Base-by-base conservation (phyloP, 2,113 vertebrate species). In the Dryoscopus gambensis region DNA sequence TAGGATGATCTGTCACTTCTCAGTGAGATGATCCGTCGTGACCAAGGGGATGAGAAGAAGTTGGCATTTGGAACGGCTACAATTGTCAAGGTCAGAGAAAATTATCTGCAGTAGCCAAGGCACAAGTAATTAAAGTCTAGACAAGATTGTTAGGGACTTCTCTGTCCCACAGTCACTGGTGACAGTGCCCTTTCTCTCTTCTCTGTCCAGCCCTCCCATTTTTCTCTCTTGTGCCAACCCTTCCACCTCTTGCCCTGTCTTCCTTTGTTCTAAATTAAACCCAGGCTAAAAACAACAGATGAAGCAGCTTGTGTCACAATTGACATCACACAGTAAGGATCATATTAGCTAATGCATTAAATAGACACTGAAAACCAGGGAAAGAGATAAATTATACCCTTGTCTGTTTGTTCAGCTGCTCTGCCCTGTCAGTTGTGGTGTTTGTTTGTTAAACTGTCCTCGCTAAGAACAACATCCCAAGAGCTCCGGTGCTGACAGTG, bases 401-500 rank as follows among this genome's bases (percentile, higher is more conserved):
- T 85, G 85, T 87, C 91, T 95, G 87, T 97, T 97, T 97, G 95
- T 74, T 93, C 80, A 71, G 92, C 95, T 95, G 97, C 85, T 96
- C 10, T 56, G 84, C 88, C 70, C 89, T 93, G 74, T 93, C 94
- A 96, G 92, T 82, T 87, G 70, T 80, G 87, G 52, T 93, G 69
- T 91, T 96, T 96, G 77, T 95, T 97, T 96, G 94, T 93, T 87
- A 89, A 91, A 84, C 79, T 55, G 65, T 47, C 87, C 55, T 62
- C 31, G 19, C 53, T 93, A 71, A 93, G 69, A 87, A 5, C 93
- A 94, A 35, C n/a, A 84, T 49, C 70, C 44, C 5, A 12, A 79
- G 47, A 30, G 68, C 81, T 50, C 39, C 0, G 0, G 44, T 27
- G 64, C 50, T 33, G 92, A 68, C 27, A 50, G 33, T 39, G 59